Base-by-base conservation (phyloP, 2,113 vertebrate genomes). In the Python bivittatus region DNA sequence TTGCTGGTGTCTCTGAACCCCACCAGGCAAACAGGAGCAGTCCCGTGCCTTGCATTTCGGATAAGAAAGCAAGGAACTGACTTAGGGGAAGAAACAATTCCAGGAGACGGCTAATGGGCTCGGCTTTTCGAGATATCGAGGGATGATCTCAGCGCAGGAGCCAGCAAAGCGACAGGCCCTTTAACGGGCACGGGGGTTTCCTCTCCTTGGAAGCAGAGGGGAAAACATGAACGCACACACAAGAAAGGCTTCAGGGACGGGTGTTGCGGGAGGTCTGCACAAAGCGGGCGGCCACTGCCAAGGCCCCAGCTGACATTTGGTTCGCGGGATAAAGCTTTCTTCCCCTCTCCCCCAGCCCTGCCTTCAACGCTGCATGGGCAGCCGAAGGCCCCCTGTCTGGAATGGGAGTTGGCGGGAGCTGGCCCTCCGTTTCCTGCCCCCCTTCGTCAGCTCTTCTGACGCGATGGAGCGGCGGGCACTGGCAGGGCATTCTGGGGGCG, bases 91-190 rank as follows among this genome's bases (percentile, higher is more conserved):
- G 38, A 91, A 97, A 96, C 95, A 96, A 95, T 96, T 84, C 27
- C 96, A 95, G 96, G 95, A 97, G 96, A 68, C 94, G 79, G 94
- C 15, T 0, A 61, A 20, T 1, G 93, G 57, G 91, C 96, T 96
- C 64, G 95, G 93, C 33, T 0, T 0, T 0, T 79, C 0, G 84
- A 0, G 96, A 95, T 96, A 96, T 93, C 60, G 0, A 84, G 90
- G 60, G 57, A 0, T n/a, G 94, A 58, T 48, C 93, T 90, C 89
- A 23, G 93, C 2, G 0, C 0, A 93, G 95, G 94, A 88, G 88
- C 86, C 56, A 0, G 15, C 84, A 90, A 88, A 90, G 91, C 94
- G 38, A 57, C 15, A 2, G 53, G 1, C 23, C 33, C 54, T 23
- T 79, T 23, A 11, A 20, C 38, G 57, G 79, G 6, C 91, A 42